Percentiles rank a stretch among this genome's conserved stretches.
These are phyloP conservation scores for Lipotes vexillifer DNA, from an alignment of 2,113 vertebrate genomes.

Conservation along the genomic window DNA sequence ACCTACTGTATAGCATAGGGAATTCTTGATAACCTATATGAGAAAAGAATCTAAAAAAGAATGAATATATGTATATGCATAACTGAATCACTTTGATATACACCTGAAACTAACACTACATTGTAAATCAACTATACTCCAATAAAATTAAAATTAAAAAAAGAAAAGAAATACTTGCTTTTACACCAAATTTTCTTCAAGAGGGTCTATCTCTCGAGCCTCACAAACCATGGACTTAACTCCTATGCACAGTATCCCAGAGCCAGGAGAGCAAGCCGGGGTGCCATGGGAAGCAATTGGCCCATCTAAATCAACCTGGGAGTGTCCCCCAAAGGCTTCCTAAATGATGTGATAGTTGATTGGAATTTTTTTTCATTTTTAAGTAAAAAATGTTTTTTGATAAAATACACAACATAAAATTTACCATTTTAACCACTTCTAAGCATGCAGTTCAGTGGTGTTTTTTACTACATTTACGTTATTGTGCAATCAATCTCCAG, in stretches of 20 bases:
- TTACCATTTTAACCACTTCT: neutral
- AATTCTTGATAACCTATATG: neutral
- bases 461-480: rapidly evolving
- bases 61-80: neutral
- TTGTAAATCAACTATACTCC: neutral
- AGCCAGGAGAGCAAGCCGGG: neutral
- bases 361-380: neutral
- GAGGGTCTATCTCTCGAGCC: neutral
- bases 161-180: neutral
- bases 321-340: neutral
- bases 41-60: neutral
- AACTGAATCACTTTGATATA: neutral
- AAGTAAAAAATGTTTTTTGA: neutral
- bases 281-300: rapidly evolving
- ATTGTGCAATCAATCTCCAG: neutral
- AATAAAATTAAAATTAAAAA: neutral
- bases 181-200: neutral
- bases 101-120: neutral
- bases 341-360: neutral
- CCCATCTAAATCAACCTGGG: neutral
- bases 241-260: neutral
- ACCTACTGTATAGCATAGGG: neutral
- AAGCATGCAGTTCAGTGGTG: neutral
- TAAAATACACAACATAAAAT: neutral
- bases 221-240: neutral